phyloP scores from a whole-genome alignment of 2,888 invertebrate genomes.

The Mesochorus sp. region DNA sequence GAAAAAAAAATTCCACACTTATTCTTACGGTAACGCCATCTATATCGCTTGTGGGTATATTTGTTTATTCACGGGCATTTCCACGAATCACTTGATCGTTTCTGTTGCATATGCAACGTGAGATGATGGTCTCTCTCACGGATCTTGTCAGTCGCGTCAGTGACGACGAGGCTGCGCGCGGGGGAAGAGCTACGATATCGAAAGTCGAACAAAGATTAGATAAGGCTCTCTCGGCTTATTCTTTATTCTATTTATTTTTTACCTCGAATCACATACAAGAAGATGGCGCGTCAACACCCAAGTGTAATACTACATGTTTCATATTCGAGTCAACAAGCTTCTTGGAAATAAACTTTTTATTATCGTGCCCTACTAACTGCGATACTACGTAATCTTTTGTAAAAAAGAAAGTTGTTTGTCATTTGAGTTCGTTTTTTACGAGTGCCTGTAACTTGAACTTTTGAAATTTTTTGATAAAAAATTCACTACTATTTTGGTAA shows the following conservation, averaged over 20 bases:
- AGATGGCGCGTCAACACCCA: slow-evolving; percentile 18
- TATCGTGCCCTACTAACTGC: slow-evolving; percentile 4
- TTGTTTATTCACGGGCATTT: slow-evolving; percentile 24
- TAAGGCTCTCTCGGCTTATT: slow-evolving; percentile 29
- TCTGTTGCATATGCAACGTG: not conserved
- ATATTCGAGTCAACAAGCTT: slow-evolving; percentile 16
- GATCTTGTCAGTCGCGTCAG: not conserved
- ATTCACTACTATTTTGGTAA: too few species aligned
- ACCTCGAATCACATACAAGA: not conserved
- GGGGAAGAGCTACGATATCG: slow-evolving; percentile 35
- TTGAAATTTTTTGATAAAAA: too few species aligned
- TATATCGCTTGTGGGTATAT: not conserved
- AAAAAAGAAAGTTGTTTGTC: not conserved
- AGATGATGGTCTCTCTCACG: slow-evolving; percentile 14
- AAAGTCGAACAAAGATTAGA: slow-evolving; percentile 51
- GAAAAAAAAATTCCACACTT: not conserved
- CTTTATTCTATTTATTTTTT: not conserved
- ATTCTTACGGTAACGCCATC: not conserved
- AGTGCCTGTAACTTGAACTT: too few species aligned
- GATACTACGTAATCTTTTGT: not conserved
- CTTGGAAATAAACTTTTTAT: not conserved
- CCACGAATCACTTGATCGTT: slow-evolving; percentile 16
- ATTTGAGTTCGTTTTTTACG: not conserved
- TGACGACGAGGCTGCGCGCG: slow-evolving; percentile 15
- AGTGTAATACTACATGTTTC: not conserved